Base-by-base conservation (phyloP, 1,140 invertebrate species). In the Lasioglossum albipes region DNA sequence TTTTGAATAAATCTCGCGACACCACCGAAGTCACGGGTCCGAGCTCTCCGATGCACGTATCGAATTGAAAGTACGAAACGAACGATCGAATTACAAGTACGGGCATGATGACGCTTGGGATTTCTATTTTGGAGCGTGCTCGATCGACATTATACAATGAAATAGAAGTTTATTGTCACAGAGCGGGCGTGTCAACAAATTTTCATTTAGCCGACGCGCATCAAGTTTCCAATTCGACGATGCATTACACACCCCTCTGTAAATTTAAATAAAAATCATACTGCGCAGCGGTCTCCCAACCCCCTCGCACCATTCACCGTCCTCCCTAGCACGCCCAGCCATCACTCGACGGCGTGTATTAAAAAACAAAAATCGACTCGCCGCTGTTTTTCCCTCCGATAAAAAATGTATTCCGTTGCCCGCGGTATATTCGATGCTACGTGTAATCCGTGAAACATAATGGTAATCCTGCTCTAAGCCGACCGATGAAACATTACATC, bases 151-250 rank as follows among this genome's bases (percentile, higher is more conserved):
- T 54, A 42, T 41, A 41, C 64, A 64, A 66, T 74, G 69, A 74
- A 79, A 75, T 59, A 71, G 49, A 62, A 80, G 73, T 85, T 84
- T 73, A 84, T 81, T 64, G 73, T 81, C 64, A 31, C 52, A 64
- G 42, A 52, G 42, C 36, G 41, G 20, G 52, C 36, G 45, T 42
- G 62, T 81, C 78, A 65, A 84, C 84, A 77, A 84, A 85, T 85
- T 81, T 85, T 85, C 84, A 85, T 85, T 85, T 84, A 81, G 22
- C 42, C 75, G n/a, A 59, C 68, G 68, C 20, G 69, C 83, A 73
- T 81, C 83, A 81, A 84, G 82, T 73, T 81, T 67, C 68, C 68
- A 54, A 71, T 62, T 57, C 83, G 62, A 84, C 78, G 62, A 79
- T 27, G 66, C 67, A 81, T 84, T 57, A 81, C 36, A 22, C n/a